Percentiles rank a stretch among this genome's conserved stretches.
Evolutionary conservation across 2,797 vertebrate species (phyloP).

Genomic region (Clamator glandarius): DNA sequence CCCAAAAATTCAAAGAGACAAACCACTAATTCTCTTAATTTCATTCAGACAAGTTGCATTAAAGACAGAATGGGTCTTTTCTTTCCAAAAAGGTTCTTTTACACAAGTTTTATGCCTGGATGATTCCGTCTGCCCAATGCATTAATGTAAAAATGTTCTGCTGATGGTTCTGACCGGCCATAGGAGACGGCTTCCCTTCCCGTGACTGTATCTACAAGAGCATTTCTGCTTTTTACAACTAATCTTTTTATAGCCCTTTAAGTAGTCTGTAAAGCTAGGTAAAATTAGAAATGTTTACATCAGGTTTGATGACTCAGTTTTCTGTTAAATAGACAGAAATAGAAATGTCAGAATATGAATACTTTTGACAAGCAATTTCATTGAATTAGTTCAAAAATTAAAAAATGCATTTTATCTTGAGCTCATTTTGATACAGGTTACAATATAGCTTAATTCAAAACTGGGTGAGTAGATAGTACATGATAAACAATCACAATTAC

Average conservation of each 20-base stretch:
- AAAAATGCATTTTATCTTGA: not conserved
- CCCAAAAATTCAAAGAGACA: not conserved
- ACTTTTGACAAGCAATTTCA: not conserved
- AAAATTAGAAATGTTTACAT: constrained; percentile 35
- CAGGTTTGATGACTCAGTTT: constrained; percentile 13
- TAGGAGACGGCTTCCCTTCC: not conserved
- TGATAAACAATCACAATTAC: not conserved
- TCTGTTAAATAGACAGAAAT: not conserved
- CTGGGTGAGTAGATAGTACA: not conserved
- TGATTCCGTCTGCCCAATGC: not conserved
- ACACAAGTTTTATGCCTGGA: not conserved
- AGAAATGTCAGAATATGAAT: not conserved
- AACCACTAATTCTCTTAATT: not conserved
- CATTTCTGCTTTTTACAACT: not conserved
- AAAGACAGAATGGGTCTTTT: not conserved
- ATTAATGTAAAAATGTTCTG: not conserved
- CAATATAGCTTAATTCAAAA: not conserved
- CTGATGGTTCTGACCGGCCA: not conserved
- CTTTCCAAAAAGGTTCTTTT: not conserved
- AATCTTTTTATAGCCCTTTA: not conserved
- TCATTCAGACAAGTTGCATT: not conserved
- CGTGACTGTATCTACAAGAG: not conserved
- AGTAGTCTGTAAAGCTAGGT: not conserved
- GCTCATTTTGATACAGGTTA: not conserved
- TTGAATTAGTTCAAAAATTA: not conserved